Conservation (phyloP, 2,888 invertebrate species). For the Watsonalla cultraria region DNA sequence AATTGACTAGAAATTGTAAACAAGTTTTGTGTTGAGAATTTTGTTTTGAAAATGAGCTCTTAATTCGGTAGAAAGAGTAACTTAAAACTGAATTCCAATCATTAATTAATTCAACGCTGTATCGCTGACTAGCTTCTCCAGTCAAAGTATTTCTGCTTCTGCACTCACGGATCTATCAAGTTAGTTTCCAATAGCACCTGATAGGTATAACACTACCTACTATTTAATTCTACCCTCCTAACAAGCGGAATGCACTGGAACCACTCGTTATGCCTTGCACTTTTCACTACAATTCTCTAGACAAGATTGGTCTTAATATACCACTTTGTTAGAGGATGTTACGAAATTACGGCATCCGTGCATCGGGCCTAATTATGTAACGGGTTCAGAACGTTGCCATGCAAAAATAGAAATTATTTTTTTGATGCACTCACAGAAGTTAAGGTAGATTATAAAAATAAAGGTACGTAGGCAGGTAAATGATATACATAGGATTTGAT, state of each 20-base stretch:
- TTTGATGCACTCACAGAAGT: too few relatives aligned
- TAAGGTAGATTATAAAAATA: too few relatives aligned
- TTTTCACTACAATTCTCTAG: constrained; percentile 50
- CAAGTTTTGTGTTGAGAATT: too few relatives aligned
- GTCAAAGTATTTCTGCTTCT: not conserved
- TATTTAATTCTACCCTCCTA: not conserved
- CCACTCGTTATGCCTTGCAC: constrained; percentile 29
- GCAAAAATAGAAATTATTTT: constrained; percentile 12
- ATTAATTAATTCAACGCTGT: too few relatives aligned
- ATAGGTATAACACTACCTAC: not conserved
- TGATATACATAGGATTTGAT: too few relatives aligned
- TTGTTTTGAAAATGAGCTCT: too few relatives aligned
- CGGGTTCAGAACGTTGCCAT: constrained; percentile 22
- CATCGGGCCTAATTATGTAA: constrained; percentile 44
- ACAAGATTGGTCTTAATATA: constrained; percentile 53
- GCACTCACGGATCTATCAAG: too few relatives aligned
- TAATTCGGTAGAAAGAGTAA: too few relatives aligned
- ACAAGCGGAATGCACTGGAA: constrained; percentile 24
- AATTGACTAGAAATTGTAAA: too few relatives aligned
- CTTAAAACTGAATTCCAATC: too few relatives aligned
- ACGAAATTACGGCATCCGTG: constrained; percentile 59
- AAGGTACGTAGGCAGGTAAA: too few relatives aligned
- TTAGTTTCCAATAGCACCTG: not conserved
- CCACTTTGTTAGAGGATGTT: constrained; percentile 44
- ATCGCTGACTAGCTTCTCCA: not conserved